Percentiles rank a stretch among this genome's conserved stretches.
These are phyloP conservation scores for Leucophenga montana DNA, from an alignment of 2,888 invertebrate species.

Conservation along the genomic window DNA sequence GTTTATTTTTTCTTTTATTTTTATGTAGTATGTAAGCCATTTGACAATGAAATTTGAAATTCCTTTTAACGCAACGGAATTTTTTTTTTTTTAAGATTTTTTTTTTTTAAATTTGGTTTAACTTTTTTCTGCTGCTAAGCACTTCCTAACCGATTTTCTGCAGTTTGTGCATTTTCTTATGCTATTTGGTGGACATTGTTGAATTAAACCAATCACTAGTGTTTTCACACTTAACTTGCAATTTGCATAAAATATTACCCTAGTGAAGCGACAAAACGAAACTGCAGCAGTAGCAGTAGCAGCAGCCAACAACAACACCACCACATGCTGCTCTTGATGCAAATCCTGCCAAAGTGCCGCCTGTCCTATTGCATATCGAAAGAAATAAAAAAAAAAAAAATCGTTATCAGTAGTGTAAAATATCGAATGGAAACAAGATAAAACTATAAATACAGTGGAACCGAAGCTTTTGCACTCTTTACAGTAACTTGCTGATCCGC, in stretches of 20 bases:
- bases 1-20: conserved; percentile 24
- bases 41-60: conserved; percentile 61
- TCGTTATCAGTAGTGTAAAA: conserved; percentile 19
- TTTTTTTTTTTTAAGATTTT: conserved; percentile 24
- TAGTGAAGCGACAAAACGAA: conserved; percentile 54
- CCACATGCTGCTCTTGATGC: conserved; percentile 13
- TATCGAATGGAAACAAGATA: not conserved
- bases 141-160: conserved; percentile 36
- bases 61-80: conserved; percentile 45
- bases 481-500: too few relatives aligned
- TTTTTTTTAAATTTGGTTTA: not conserved
- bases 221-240: conserved; percentile 71
- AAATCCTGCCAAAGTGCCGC: conserved; percentile 14
- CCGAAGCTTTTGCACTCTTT: not conserved
- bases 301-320: not conserved
- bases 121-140: conserved; percentile 18
- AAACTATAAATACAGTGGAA: not conserved
- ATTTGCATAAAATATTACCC: conserved; percentile 72
- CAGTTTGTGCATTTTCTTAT: conserved; percentile 27
- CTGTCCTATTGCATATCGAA: not conserved
- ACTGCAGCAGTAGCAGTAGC: conserved; percentile 2
- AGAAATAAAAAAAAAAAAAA: conserved; percentile 5
- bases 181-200: conserved; percentile 65
- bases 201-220: conserved; percentile 71
- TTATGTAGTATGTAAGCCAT: conserved; percentile 31